Conservation (phyloP, 2,888 invertebrate species). For the Mesochorus sp. region DNA sequence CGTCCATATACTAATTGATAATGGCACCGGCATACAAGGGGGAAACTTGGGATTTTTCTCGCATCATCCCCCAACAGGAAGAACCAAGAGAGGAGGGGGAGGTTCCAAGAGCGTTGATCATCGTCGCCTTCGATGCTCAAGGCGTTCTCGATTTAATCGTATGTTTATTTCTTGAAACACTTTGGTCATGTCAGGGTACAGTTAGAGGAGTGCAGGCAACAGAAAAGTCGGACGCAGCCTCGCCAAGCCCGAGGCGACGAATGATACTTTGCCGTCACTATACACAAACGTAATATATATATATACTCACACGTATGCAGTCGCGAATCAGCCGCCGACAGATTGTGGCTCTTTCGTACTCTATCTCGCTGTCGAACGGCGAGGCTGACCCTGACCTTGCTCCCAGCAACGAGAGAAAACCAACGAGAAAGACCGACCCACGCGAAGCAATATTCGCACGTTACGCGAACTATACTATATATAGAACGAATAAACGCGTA, state of each 20-base stretch:
- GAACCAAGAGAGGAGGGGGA: no score
- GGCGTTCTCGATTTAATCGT: constrained; percentile 5
- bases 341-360: constrained; percentile 41
- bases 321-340: neutral
- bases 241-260: constrained; percentile 14
- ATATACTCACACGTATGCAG: neutral
- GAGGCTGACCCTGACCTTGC: constrained; percentile 75
- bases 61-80: no score
- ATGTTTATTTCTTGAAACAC: constrained; percentile 1
- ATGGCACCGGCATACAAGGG: no score
- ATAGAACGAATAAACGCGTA: no score
- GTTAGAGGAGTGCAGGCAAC: constrained; percentile 2
- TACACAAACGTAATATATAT: neutral
- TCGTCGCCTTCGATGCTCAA: constrained; percentile 10
- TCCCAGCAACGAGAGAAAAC: constrained; percentile 58
- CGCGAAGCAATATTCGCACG: constrained; percentile 45
- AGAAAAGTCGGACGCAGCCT: constrained; percentile 6
- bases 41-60: no score
- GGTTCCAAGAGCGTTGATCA: no score
- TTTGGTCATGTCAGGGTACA: neutral
- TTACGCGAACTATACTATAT: constrained; percentile 3
- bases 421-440: constrained; percentile 69
- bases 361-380: constrained; percentile 66
- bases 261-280: constrained; percentile 1
- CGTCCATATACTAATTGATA: no score